Evolutionary conservation across 2,797 vertebrate species (phyloP), one percentile per base, ranked within the genome.

Genomic region (Euphonia xanthogaster): DNA sequence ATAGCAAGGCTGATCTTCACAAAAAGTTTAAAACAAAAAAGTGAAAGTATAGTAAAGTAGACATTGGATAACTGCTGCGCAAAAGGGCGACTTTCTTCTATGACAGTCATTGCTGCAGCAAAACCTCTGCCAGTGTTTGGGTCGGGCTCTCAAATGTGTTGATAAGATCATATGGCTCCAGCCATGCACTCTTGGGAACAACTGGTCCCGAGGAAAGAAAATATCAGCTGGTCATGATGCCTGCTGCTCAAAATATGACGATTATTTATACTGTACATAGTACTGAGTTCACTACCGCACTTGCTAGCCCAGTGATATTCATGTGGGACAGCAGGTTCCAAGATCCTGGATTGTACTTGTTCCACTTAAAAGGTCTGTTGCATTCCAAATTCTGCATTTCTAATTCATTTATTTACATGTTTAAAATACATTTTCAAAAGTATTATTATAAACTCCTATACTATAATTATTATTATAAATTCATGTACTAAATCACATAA

Each of bases 21-120:
- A 92, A 99, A 99, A 88, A 99, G 98, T 91, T 99, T 99, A 97
- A 99, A 99, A 97, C 99, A 99, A 97, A 99, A 99, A 84, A 99
- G 98, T 10, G 99, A 99, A 94, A 99, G 98, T 96, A 99, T 99
- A 51, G 99, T 99, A 96, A 99, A 98, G 98, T 99, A 99, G 97
- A 99, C 99, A 97, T 99, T 99, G 95, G 98, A 98, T 95, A 99
- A 97, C 96, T 98, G 99, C 87, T 98, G 98, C 48, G 98, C 97
- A 68, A 99, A 99, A 25, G 99, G 98, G 94, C 98, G 98, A 97
- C 96, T 98, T 88, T 99, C 99, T 95, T 98, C 98, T 87, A 98
- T 96, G 94, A 98, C 98, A 97, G 98, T 98, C 99, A 99, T 99
- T 93, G 98, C 98, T 98, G 98, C 97, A 61, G 88, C 89, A 83